Evolutionary conservation across 1,140 invertebrate genomes (phyloP).

Genomic region (Cotesia typhae): DNA sequence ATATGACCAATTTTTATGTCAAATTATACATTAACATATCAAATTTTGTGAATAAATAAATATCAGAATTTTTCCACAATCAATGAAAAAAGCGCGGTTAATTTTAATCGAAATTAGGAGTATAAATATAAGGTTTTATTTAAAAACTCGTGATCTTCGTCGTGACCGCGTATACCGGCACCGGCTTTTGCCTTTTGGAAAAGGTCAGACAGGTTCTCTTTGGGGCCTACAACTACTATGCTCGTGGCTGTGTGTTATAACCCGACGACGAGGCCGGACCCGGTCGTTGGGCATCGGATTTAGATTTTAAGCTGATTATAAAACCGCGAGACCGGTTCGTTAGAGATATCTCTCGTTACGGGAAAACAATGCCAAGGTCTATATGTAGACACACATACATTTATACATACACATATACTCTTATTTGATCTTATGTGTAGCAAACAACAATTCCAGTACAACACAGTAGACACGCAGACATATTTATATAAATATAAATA

Average conservation of each 20-base stretch:
- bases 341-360: slow-evolving; percentile 43
- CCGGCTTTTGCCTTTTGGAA: slow-evolving; percentile 36
- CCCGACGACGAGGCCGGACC: slow-evolving; percentile 15
- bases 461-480: no score
- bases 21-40: no score
- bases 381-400: not conserved
- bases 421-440: no score
- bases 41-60: no score
- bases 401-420: no score
- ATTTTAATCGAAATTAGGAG: slow-evolving; percentile 5
- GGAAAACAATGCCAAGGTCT: slow-evolving; percentile 50
- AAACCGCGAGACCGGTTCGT: slow-evolving; percentile 55
- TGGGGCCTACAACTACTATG: slow-evolving; percentile 38
- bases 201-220: slow-evolving; percentile 58
- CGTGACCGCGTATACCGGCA: not conserved
- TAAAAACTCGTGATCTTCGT: not conserved
- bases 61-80: not conserved
- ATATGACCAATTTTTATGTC: no score
- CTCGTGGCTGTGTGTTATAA: slow-evolving; percentile 39
- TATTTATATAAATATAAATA: no score
- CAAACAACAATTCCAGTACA: no score
- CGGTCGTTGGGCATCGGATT: slow-evolving; percentile 40
- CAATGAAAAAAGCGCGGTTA: not conserved
- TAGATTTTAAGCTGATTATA: slow-evolving; percentile 59
- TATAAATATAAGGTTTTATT: not conserved